Base-by-base conservation (phyloP, 2,113 vertebrate species). In the Felis catus region DNA sequence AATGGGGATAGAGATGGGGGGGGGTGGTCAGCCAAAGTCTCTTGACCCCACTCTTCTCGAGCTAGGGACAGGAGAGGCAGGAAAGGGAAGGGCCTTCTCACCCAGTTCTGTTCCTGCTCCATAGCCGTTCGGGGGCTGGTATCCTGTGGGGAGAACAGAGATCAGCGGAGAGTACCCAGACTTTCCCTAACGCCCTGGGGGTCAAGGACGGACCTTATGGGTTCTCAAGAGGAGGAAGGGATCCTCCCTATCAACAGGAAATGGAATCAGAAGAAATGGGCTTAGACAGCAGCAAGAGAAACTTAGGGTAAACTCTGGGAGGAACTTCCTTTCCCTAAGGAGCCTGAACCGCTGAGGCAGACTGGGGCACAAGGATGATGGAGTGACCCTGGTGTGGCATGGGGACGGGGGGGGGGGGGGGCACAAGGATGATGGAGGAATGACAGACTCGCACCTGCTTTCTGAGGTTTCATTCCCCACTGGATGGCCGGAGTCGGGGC, bases 391-490 rank as follows among this genome's bases (percentile, higher is more conserved):
- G 51, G 58, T 36, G 61, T 55, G 61, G 31, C 18, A 2, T 18
- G 27, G 23, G n/a, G 7, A 33, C 12, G n/a, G n/a, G 33, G 27
- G 27, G 33, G 23, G 76, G 36, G 33, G 27, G 27, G 33, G 23
- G 76, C 19, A 39, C 41, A 41, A 41, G 41, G 7, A 45, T 45
- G 45, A 45, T 45, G 45, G 45, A 45, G 45, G 45, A 45, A 7
- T 45, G 70, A 45, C 51, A 48, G 23, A 71, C 9, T 31, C 48
- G 0, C 21, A 96, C 94, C 97, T 97, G 95, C 86, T 97, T 95
- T 97, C 86, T 96, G 95, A 82, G 89, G 71, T 36, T 91, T 94
- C 25, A 5, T 48, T 41, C 84, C 92, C 96, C 95, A 95, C 82
- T 91, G 94, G 36, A 78, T 16, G 36, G 94, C 95, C 0, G 82